Evolutionary conservation across 1,140 invertebrate genomes (phyloP), one percentile per base, ranked within the genome.

Genomic region (Drosophila rhopaloa): DNA sequence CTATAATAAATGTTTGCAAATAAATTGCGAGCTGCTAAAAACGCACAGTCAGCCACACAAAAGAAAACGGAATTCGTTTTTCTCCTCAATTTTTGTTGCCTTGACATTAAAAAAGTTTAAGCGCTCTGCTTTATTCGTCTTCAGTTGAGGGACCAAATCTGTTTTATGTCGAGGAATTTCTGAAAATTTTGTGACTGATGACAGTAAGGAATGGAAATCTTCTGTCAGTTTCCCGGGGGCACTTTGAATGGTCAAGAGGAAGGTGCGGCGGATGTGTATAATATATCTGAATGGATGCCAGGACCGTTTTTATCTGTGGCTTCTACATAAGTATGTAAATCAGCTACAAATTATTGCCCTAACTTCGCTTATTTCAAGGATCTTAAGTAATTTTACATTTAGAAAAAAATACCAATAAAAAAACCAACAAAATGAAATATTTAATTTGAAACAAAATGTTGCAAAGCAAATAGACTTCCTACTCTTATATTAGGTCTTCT

Each of bases 1-100:
- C 83, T 88, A 86, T 86, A 88, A 86, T 86, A 86, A 86, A 86
- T 86, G 83, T 88, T 86, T 79, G 83, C 83, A 86, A 86, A 86
- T 86, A 86, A 86, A 86, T 86, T 81, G 85, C 76, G 70, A 88
- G 76, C 81, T 85, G 77, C 68, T 72, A 76, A 75, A 65, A 75
- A 75, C 67, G 67, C 67, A 56, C 43, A 40, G 55, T 24, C 60
- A 43, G 13, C 55, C 29, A 16, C 43, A 59, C 56, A 62, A 70
- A 61, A 14, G 32, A 54, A 32, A 13, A 11, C 13, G 54, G 41
- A 53, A 53, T 50, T 56, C 65, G 67, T 55, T 43, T 41, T 57
- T 32, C 65, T 46, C 0, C 29, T 41, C 67, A 56, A 56, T 63
- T 71, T 66, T 86, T 65, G 56, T 85, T 85, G 75, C 79, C 72